These are phyloP conservation scores for Latrodectus hesperus DNA, from an alignment of 2,888 invertebrate species.

Conservation along the genomic window DNA sequence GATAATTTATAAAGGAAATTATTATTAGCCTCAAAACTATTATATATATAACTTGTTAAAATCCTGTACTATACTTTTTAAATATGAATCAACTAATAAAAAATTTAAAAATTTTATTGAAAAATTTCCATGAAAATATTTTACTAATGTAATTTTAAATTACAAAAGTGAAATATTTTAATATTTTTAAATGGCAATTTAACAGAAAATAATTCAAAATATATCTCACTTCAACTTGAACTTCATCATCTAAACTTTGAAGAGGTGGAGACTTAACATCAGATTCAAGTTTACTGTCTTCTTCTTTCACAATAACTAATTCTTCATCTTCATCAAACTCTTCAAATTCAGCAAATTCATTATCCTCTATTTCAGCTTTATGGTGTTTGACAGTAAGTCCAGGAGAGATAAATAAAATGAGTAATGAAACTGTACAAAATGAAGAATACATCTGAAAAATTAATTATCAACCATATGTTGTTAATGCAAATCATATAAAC, in stretches of 20 bases:
- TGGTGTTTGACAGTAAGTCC: conserved; percentile 44
- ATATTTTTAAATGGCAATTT: neutral
- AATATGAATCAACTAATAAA: too few relatives aligned
- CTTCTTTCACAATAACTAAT: conserved; percentile 74
- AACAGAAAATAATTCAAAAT: neutral
- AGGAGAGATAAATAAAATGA: conserved; percentile 15
- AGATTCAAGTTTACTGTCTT: conserved; percentile 35
- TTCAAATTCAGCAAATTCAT: conserved; percentile 90
- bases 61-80: too few relatives aligned
- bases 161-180: neutral
- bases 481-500: too few relatives aligned
- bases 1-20: too few relatives aligned
- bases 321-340: conserved; percentile 84
- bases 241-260: conserved; percentile 78
- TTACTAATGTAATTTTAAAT: neutral
- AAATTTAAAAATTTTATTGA: neutral
- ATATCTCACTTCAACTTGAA: conserved; percentile 79
- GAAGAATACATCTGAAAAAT: conserved; percentile 31
- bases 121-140: neutral
- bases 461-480: neutral
- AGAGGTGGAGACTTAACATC: conserved; percentile 63
- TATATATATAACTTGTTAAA: too few relatives aligned
- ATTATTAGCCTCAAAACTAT: too few relatives aligned
- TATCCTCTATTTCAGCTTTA: conserved; percentile 70
- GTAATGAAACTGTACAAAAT: neutral